Base-by-base conservation (phyloP, 2,888 invertebrate genomes). In the Amphipoea oculea region DNA sequence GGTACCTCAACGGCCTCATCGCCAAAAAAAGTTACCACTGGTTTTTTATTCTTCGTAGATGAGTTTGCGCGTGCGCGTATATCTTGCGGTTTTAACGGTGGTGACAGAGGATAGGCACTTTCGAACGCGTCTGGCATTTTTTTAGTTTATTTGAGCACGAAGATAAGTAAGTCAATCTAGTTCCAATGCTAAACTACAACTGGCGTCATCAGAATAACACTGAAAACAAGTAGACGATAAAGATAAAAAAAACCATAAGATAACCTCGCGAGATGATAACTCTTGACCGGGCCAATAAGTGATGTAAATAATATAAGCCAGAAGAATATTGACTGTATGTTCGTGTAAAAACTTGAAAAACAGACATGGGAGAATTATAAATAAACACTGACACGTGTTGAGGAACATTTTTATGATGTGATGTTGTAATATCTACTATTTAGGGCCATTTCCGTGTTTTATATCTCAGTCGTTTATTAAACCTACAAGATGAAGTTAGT, bases 111-210 rank as follows among this genome's bases (percentile, higher is more conserved):
- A 92, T 97, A 97, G 65, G 96, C 94, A 89, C 95, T 95, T 91
- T 97, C 97, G 89, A 97, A 97, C 67, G 93, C 94, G 93, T 97
- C 97, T 67, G 97, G 97, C 98, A 98, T 98, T 91, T 91, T 93
- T 36, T 74, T 60, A 62, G 11, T 79, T 70, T 82, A 67, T 73
- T 73, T 78, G 40, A 71, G 81, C 62, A 73, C 51, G 48, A 72
- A 70, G 77, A 86, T 83, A 81, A 73, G 88, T 88, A 81, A 73
- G 88, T 88, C 89, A 83, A 89, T 65, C 83, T 86, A 68, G 79
- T 81, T 86, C 82, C 78, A 84, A 86, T 87, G 84, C 86, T 88
- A 79, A 89, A 88, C 78, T 85, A 88, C 82, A 85, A 94, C 92
- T 94, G 91, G 70, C 83, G 81, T 78, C 80, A 81, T 76, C 79